phyloP scores from a whole-genome alignment of 2,888 invertebrate species.

The Dyspetes luteomarginatus region DNA sequence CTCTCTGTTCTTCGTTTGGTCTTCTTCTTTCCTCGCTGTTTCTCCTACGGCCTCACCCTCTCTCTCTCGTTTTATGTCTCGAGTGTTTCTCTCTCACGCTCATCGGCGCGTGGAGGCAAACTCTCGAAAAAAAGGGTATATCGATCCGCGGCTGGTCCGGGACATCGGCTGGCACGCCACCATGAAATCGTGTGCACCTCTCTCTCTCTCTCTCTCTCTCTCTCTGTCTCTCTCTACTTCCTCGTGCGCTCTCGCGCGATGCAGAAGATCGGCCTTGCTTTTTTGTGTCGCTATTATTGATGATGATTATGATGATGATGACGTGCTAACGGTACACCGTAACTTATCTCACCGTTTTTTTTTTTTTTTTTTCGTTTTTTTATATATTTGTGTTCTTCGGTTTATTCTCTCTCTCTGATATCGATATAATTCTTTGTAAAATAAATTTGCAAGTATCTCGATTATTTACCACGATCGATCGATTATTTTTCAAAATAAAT shows the following conservation, averaged over 20 bases:
- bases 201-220: conserved; percentile 32
- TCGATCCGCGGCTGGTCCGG: conserved; percentile 79
- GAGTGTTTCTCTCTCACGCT: conserved; percentile 32
- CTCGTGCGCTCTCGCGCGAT: conserved; percentile 26
- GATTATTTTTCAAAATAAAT: too few species aligned
- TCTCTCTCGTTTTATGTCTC: conserved; percentile 16
- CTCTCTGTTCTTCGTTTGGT: not conserved
- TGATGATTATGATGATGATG: conserved; percentile 29
- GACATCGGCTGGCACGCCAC: conserved; percentile 78
- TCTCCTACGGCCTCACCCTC: conserved; percentile 18
- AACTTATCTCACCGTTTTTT: not conserved
- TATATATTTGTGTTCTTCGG: not conserved
- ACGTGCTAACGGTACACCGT: conserved; percentile 11
- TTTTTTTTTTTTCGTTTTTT: not conserved
- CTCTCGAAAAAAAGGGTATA: conserved; percentile 80
- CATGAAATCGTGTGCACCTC: conserved; percentile 72
- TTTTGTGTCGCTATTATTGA: not conserved
- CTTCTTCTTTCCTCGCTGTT: conserved; percentile 15
- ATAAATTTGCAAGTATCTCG: too few species aligned
- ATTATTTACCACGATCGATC: too few species aligned
- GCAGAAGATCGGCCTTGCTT: not conserved
- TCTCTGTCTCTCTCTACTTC: conserved; percentile 22
- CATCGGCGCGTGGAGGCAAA: conserved; percentile 64
- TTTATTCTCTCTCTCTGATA: not conserved
- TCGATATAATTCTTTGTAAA: too few species aligned